Evolutionary conservation across 2,888 invertebrate species (phyloP).

Genomic region (Margaritifera margaritifera): DNA sequence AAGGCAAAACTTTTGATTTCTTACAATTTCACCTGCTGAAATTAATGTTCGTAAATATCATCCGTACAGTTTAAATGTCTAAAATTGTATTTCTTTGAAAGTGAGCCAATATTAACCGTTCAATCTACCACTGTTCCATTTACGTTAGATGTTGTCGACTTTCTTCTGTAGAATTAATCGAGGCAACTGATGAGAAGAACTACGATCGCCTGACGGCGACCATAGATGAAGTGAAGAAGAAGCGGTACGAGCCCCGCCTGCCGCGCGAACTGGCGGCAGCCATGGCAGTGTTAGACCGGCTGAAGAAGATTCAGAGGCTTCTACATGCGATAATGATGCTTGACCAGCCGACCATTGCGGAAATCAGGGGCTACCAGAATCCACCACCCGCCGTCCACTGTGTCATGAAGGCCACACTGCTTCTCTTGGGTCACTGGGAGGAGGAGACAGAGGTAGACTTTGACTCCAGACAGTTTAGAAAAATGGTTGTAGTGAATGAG

Average conservation of each 20-base stretch:
- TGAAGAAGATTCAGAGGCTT: slow-evolving; percentile 43
- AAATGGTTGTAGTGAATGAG: not conserved
- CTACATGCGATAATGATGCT: slow-evolving; percentile 53
- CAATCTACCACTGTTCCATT: not conserved
- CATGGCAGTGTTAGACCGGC: slow-evolving; percentile 28
- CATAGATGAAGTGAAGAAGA: slow-evolving; percentile 36
- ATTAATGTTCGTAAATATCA: too few relatives aligned
- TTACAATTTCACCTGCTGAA: too few relatives aligned
- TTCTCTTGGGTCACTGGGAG: slow-evolving; percentile 66
- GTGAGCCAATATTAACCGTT: too few relatives aligned
- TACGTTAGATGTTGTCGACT: not conserved
- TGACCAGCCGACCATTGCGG: slow-evolving; percentile 68
- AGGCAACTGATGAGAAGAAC: slow-evolving; percentile 42
- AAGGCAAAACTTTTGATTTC: too few relatives aligned
- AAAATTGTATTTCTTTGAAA: too few relatives aligned
- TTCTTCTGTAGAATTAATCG: slow-evolving; percentile 30
- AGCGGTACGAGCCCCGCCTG: slow-evolving; percentile 30
- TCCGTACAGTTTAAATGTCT: too few relatives aligned
- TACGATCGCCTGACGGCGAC: slow-evolving; percentile 38
- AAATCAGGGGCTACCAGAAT: slow-evolving; percentile 60
- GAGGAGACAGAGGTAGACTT: slow-evolving; percentile 63
- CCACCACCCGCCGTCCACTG: slow-evolving; percentile 64
- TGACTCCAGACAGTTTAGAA: not conserved
- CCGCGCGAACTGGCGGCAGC: slow-evolving; percentile 33
- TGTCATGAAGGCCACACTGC: slow-evolving; percentile 67